phyloP scores from a whole-genome alignment of 30 jellyfish, hydroid and myxozoan species.

The Aurelia coerulea region DNA sequence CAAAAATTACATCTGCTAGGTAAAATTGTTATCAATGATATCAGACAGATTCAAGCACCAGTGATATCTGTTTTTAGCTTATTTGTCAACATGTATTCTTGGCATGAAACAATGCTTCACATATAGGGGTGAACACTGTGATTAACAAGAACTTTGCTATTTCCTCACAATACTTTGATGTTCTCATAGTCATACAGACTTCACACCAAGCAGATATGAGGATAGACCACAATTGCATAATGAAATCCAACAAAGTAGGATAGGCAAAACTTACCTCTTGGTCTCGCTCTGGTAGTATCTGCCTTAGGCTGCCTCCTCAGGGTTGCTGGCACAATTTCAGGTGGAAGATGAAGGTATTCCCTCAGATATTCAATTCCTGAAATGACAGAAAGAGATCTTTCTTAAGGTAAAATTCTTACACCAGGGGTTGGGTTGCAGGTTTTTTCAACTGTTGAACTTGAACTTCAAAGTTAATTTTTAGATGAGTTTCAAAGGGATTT shows the following conservation, averaged over 20 bases:
- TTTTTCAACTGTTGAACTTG: no score
- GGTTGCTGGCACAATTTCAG: slow-evolving; percentile 98
- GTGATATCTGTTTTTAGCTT: no score
- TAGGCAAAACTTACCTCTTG: slow-evolving; percentile 59
- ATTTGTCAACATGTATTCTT: not conserved
- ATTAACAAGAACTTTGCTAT: slow-evolving; percentile 25
- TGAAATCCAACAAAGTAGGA: no score
- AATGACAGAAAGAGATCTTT: not conserved
- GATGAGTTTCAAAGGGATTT: no score
- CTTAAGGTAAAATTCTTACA: no score
- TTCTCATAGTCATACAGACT: not conserved
- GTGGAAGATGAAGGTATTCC: slow-evolving; percentile 93
- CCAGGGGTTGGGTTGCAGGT: no score
- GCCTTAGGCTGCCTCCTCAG: slow-evolving; percentile 83
- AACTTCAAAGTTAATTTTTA: no score
- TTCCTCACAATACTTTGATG: slow-evolving; percentile 46
- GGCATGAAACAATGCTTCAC: slow-evolving; percentile 43
- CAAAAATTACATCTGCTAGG: no score
- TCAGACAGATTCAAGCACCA: no score
- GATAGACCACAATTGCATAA: not conserved
- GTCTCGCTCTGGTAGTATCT: slow-evolving; percentile 83
- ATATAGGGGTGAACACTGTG: slow-evolving; percentile 13
- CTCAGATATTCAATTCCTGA: slow-evolving; percentile 89
- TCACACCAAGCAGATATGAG: slow-evolving; percentile 47
- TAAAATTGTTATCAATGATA: no score